Evolutionary conservation across 2,888 invertebrate species (phyloP), one percentile per base, ranked within the genome.

Genomic region (Tenthredo amoena): DNA sequence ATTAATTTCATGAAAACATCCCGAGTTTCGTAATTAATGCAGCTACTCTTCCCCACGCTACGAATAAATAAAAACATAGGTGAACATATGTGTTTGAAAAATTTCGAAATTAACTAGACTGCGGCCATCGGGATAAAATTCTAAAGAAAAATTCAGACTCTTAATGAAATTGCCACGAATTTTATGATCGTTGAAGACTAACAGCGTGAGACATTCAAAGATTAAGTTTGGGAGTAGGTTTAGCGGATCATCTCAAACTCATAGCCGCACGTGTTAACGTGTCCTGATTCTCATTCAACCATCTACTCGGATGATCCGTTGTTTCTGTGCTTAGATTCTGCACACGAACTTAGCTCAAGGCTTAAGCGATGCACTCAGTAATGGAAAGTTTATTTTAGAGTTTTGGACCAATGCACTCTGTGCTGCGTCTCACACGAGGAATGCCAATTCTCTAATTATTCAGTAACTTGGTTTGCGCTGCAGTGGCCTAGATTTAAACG

Each of bases 301-400:
- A 18, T 77, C 34, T 18, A 77, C 34, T 50, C 55, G n/a, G 77
- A 31, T 77, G 7, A 55, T 50, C 77, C 31, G 47, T 15, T 55
- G 50, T 34, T 50, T 55, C n/a, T 55, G 31, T 31, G 43, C 50
- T 6, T 15, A 15, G 31, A 34, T 50, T 50, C 31, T 12, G 18
- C 55, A n/a, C 21, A n/a, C 4, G 3, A 77, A 77, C 55, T 77
- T 55, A 34, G 26, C 77, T 50, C 31, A 34, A 55, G n/a, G 31
- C 40, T 55, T 77, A 55, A 55, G 55, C 31, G 55, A 74, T 77
- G 77, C 77, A 77, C 77, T 77, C 34, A 50, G 77, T 9, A 77
- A 37, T 77, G 77, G 4, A 18, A 77, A 55, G 77, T 77, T 77
- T 34, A 77, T 47, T 77, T 34, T 55, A 31, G 77, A 15, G 77